Conservation (phyloP, 2,888 invertebrate genomes). For the Phortica okadai region DNA sequence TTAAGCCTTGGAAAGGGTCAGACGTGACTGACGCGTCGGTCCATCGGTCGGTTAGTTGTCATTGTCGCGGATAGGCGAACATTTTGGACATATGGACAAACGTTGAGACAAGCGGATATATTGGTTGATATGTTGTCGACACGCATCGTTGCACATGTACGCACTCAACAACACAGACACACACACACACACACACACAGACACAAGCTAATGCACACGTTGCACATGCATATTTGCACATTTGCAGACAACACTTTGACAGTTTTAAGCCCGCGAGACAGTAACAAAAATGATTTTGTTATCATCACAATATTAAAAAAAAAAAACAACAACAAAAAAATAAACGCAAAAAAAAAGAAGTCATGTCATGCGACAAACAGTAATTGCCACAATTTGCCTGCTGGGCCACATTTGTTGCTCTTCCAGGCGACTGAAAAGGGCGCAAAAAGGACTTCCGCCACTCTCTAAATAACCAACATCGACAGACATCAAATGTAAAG, state of each 20-base stretch:
- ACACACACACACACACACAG: not conserved
- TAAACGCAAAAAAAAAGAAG: not conserved
- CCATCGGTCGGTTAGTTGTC: conserved; percentile 17
- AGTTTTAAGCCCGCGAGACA: not conserved
- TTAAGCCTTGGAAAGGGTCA: not conserved
- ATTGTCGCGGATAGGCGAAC: conserved; percentile 38
- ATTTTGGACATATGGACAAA: conserved; percentile 29
- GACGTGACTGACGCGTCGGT: not conserved
- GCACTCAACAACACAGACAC: conserved; percentile 32
- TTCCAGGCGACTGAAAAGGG: conserved; percentile 42
- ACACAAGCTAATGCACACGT: not conserved
- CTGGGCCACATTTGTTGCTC: conserved; percentile 55
- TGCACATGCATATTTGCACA: not conserved
- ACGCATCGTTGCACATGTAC: conserved; percentile 68
- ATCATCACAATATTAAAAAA: no score
- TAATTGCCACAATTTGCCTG: conserved; percentile 72
- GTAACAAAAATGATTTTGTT: not conserved
- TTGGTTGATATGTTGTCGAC: conserved; percentile 66
- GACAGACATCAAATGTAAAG: not conserved
- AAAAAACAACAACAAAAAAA: not conserved
- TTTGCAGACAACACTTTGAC: conserved; percentile 31
- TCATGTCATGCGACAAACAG: conserved; percentile 37
- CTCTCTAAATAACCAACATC: not conserved
- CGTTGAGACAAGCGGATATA: conserved; percentile 52
- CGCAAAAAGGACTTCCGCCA: conserved; percentile 47